phyloP scores from a whole-genome alignment of 1,140 invertebrate species.

The Nylanderia fulva region DNA sequence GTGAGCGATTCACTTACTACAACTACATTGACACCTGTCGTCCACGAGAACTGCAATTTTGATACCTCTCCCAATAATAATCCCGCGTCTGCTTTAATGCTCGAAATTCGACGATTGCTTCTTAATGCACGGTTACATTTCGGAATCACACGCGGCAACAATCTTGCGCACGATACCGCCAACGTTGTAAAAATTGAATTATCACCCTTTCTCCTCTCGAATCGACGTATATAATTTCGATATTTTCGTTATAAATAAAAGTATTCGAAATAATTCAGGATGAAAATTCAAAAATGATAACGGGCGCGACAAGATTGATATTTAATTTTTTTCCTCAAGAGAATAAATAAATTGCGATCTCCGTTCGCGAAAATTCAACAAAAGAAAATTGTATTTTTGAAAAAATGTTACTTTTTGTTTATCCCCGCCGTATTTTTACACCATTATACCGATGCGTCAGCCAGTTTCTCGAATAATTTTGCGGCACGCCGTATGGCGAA shows the following conservation, averaged over 20 bases:
- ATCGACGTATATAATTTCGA: constrained; percentile 62
- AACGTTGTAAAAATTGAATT: constrained; percentile 38
- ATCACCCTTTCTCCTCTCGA: constrained; percentile 26
- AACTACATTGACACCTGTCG: constrained; percentile 25
- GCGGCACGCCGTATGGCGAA: constrained; percentile 22
- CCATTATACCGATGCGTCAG: background rate
- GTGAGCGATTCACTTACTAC: constrained; percentile 1
- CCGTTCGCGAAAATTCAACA: background rate
- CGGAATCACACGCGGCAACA: constrained; percentile 7
- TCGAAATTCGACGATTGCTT: constrained; percentile 42
- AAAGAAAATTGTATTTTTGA: background rate
- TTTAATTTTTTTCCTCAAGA: constrained; percentile 30
- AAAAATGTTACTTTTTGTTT: background rate
- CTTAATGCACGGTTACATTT: constrained; percentile 43
- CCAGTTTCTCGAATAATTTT: constrained; percentile 17
- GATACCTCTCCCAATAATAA: constrained; percentile 38
- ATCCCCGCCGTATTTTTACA: constrained; percentile 40
- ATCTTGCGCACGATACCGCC: background rate
- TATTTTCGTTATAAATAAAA: constrained; percentile 67
- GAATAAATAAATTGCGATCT: background rate
- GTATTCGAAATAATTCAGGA: constrained; percentile 21
- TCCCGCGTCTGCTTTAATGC: constrained; percentile 26
- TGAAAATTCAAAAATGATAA: constrained; percentile 13
- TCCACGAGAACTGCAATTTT: constrained; percentile 36
- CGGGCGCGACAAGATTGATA: constrained; percentile 34